Conservation (phyloP, 2,888 invertebrate species). For the Melitaea athalia region DNA sequence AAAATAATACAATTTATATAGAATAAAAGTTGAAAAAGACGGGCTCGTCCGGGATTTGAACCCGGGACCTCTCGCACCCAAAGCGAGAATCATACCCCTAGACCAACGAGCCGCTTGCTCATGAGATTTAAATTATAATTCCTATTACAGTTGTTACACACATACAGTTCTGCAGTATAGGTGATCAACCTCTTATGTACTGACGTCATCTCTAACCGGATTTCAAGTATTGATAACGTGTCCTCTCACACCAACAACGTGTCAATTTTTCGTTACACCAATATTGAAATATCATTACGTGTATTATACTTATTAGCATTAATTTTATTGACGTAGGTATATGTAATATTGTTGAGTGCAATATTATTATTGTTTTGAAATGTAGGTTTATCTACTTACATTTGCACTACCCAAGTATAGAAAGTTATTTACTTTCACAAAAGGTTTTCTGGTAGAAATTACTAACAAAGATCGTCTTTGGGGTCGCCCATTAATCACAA, state of each 20-base stretch:
- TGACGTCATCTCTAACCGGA: conserved; percentile 19
- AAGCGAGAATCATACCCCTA: conserved; percentile 83
- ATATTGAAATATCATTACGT: not conserved
- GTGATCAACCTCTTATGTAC: conserved; percentile 14
- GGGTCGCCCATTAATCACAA: too few relatives aligned
- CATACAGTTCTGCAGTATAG: conserved; percentile 1
- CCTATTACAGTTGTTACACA: not conserved
- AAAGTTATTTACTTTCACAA: too few relatives aligned
- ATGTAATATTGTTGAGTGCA: too few relatives aligned
- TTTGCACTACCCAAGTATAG: too few relatives aligned
- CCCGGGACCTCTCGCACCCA: conserved; percentile 83
- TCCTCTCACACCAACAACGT: not conserved
- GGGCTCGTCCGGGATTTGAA: conserved; percentile 84
- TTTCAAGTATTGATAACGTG: not conserved
- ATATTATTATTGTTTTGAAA: too few relatives aligned
- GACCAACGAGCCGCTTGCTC: conserved; percentile 76
- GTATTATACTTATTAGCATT: not conserved
- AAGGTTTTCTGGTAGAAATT: too few relatives aligned
- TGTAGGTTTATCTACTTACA: too few relatives aligned
- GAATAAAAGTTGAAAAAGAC: conserved; percentile 22
- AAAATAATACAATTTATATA: too few relatives aligned
- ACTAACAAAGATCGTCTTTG: too few relatives aligned
- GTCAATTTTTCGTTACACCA: not conserved
- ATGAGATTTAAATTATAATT: conserved; percentile 31
- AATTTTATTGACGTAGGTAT: too few relatives aligned